Percentiles rank a stretch among this genome's conserved stretches.
Evolutionary conservation across 2,113 vertebrate genomes (phyloP).

Genomic region (Pelmatolapia mariae): DNA sequence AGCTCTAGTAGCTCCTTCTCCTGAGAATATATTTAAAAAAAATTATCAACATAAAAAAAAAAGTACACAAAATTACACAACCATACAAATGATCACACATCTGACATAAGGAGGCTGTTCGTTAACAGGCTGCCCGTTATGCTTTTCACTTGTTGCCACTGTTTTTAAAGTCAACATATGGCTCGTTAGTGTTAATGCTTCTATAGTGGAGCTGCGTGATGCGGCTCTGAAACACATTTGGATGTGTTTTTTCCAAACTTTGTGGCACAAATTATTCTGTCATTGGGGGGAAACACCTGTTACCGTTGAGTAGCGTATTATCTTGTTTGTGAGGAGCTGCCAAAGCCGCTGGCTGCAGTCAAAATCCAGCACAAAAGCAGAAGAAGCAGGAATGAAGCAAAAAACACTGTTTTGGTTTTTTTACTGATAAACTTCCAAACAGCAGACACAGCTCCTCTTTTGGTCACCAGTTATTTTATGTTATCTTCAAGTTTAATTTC

Average conservation of each 20-base stretch:
- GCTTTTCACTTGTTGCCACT: background rate
- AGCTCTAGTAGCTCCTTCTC: background rate
- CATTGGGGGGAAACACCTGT: background rate
- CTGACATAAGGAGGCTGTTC: background rate
- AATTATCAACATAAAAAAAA: background rate
- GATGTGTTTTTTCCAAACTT: background rate
- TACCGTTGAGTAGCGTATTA: background rate
- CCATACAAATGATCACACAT: background rate
- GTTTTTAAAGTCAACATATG: background rate
- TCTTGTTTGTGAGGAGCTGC: background rate
- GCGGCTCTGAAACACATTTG: background rate
- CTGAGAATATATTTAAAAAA: background rate
- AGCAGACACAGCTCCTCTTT: background rate
- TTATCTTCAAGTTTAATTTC: background rate
- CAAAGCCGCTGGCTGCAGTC: background rate
- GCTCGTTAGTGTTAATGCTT: background rate
- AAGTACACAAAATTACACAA: background rate
- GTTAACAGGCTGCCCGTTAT: background rate
- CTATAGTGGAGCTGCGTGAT: background rate
- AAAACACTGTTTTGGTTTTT: background rate
- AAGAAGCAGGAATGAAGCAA: background rate
- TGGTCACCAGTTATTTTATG: background rate
- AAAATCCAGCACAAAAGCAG: background rate
- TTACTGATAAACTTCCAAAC: background rate
- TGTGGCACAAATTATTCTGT: background rate